A percentile compares a stretch with the other conserved stretches of the same genome.
phyloP scores from a whole-genome alignment of 2,797 vertebrate species.

The Molothrus ater region DNA sequence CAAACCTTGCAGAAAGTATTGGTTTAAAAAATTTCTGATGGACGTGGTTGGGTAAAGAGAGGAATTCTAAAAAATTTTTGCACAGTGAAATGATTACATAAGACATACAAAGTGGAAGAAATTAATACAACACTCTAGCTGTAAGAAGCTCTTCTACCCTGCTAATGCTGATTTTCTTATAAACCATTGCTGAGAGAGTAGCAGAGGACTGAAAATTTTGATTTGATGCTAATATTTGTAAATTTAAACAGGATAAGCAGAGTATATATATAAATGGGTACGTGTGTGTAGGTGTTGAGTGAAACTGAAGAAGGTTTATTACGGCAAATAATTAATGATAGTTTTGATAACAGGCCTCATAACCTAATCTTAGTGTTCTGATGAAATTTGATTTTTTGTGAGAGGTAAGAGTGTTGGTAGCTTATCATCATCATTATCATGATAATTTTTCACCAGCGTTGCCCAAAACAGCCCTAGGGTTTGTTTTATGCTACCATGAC shows the following conservation, averaged over 20 bases:
- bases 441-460: background rate
- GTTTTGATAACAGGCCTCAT: background rate
- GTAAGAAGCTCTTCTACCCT: background rate
- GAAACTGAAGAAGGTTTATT: background rate
- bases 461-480: background rate
- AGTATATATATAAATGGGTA: background rate
- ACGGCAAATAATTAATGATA: background rate
- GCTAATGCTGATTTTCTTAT: background rate
- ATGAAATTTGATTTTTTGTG: background rate
- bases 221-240: background rate
- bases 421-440: background rate
- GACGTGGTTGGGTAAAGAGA: background rate
- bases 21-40: background rate
- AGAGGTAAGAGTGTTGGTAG: background rate
- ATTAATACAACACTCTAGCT: background rate
- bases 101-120: background rate
- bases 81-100: background rate
- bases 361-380: background rate
- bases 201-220: background rate
- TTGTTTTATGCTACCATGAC: background rate
- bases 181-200: background rate
- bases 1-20: background rate
- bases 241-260: background rate
- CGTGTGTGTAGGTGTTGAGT: fast-evolving
- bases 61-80: background rate